These are phyloP conservation scores for Ylistrum balloti DNA, from an alignment of 1,140 invertebrate species.

Conservation along the genomic window DNA sequence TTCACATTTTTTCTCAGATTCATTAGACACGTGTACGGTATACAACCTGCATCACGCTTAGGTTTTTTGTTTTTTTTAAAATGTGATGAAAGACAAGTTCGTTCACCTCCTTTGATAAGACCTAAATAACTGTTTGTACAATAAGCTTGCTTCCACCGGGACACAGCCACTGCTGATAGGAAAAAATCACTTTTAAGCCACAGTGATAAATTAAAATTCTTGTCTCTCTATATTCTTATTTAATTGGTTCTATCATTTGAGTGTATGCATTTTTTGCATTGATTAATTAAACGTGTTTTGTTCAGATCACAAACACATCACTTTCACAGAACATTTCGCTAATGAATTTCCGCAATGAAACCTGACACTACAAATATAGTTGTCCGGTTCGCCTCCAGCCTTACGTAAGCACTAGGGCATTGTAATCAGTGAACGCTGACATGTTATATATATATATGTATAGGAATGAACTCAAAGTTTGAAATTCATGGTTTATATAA, in stretches of 20 bases:
- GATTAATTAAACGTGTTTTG: not conserved
- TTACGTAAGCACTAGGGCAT: not conserved
- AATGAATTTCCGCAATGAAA: slow-evolving; percentile 15
- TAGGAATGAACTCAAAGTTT: too few relatives aligned
- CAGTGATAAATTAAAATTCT: not conserved
- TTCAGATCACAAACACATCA: not conserved
- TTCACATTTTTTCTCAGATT: slow-evolving; percentile 4
- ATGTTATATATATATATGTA: too few relatives aligned
- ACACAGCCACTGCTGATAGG: not conserved
- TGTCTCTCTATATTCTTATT: not conserved
- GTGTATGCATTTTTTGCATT: not conserved
- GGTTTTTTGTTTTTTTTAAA: not conserved
- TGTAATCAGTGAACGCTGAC: too few relatives aligned
- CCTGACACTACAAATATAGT: not conserved
- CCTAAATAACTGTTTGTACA: not conserved
- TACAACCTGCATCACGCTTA: not conserved
- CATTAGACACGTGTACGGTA: not conserved
- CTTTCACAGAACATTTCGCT: not conserved
- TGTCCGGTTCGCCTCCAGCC: not conserved
- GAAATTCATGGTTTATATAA: too few relatives aligned
- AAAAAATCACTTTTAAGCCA: not conserved
- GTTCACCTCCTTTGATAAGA: not conserved
- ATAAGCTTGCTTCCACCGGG: not conserved
- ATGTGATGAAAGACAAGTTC: not conserved
- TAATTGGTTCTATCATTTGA: not conserved